Evolutionary conservation across 1,140 invertebrate species (phyloP).

Genomic region (Antheraea pernyi): DNA sequence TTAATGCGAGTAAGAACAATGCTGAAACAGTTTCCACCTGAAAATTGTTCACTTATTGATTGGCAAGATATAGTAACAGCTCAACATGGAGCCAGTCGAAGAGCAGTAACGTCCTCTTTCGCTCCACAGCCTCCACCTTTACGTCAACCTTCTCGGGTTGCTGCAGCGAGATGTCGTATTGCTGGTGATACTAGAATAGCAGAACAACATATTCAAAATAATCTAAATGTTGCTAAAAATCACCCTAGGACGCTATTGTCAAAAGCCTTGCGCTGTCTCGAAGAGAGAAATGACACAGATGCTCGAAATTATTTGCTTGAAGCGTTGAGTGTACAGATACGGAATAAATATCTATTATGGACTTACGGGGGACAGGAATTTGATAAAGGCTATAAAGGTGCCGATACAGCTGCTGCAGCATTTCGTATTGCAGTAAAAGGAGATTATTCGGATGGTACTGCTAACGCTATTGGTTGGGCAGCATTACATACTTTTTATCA

Average conservation of each 20-base stretch:
- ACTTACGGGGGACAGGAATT: conserved; percentile 52
- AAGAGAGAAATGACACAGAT: conserved; percentile 45
- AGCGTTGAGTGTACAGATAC: conserved; percentile 43
- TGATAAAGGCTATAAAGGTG: conserved; percentile 40
- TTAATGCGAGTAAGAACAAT: conserved; percentile 51
- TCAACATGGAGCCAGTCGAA: conserved; percentile 59
- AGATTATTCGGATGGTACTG: conserved; percentile 54
- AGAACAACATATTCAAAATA: conserved; percentile 43
- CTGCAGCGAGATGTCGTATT: conserved; percentile 46
- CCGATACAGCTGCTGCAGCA: conserved; percentile 47
- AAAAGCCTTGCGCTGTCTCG: conserved; percentile 53
- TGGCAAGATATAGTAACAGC: conserved; percentile 60
- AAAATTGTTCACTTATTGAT: conserved; percentile 45
- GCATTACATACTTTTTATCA: conserved; percentile 64
- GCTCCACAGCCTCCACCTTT: conserved; percentile 49
- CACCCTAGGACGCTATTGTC: conserved; percentile 51
- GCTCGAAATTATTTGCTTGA: conserved; percentile 46
- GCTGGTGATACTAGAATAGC: conserved; percentile 50
- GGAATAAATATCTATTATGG: conserved; percentile 65
- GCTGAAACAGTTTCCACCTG: conserved; percentile 58
- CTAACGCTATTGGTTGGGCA: conserved; percentile 61
- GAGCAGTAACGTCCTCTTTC: conserved; percentile 65
- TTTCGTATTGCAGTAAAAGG: conserved; percentile 61
- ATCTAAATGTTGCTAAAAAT: conserved; percentile 37
- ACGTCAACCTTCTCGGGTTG: conserved; percentile 28